Evolutionary conservation across 2,888 invertebrate species (phyloP).

Genomic region (Sylvicola cinctus): DNA sequence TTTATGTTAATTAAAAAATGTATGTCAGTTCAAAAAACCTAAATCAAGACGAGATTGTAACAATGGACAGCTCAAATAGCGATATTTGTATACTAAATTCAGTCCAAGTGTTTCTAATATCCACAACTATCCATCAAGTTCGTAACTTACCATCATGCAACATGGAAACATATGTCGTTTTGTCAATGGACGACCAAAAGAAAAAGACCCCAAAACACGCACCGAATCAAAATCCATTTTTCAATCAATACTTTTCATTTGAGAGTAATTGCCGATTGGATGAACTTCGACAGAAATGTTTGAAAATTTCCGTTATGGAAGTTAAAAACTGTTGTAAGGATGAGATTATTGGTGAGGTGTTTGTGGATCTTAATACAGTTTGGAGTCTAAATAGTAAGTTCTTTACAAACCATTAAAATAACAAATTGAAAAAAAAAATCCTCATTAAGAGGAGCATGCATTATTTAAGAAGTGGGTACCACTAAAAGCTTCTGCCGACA

Average conservation of each 20-base stretch:
- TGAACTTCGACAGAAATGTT: conserved; percentile 32
- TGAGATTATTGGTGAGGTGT: conserved; percentile 34
- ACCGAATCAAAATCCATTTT: conserved; percentile 32
- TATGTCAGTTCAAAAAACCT: too few species aligned
- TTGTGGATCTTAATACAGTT: conserved; percentile 43
- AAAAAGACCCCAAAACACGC: too few species aligned
- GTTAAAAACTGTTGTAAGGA: conserved; percentile 26
- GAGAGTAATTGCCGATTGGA: conserved; percentile 35
- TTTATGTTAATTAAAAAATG: too few species aligned
- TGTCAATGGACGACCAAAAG: too few species aligned
- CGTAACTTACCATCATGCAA: too few species aligned
- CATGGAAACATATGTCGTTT: too few species aligned
- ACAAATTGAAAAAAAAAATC: conserved; percentile 4
- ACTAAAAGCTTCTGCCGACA: conserved; percentile 38
- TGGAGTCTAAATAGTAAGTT: conserved; percentile 46
- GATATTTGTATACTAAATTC: too few species aligned
- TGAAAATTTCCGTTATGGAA: conserved; percentile 38
- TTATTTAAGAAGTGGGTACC: conserved; percentile 76
- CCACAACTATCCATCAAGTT: too few species aligned
- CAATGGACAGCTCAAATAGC: too few species aligned
- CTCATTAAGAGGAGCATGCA: conserved; percentile 38
- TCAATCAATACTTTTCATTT: conserved; percentile 53
- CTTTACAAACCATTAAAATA: neutral
- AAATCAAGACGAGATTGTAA: too few species aligned
- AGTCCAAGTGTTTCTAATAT: too few species aligned